Conservation (phyloP, 1,140 invertebrate genomes). For the Amyelois transitella region DNA sequence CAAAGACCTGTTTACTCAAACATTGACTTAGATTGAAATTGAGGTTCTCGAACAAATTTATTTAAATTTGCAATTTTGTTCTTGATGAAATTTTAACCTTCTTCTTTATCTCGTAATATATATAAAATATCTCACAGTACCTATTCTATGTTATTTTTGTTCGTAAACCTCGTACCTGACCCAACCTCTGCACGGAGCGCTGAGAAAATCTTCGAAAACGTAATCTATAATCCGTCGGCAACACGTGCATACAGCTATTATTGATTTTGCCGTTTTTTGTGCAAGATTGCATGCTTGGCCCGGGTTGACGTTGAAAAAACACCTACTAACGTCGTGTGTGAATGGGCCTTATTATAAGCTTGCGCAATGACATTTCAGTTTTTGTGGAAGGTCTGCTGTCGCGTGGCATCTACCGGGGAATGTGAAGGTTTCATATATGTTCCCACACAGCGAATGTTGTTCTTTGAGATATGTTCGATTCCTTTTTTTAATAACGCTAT, state of each 20-base stretch:
- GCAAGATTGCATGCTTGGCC: slow-evolving; percentile 64
- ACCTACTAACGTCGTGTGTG: slow-evolving; percentile 44
- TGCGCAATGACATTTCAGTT: slow-evolving; percentile 66
- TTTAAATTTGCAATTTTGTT: too few relatives aligned
- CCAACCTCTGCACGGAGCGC: slow-evolving; percentile 41
- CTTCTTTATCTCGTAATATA: too few relatives aligned
- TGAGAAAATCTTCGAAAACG: slow-evolving; percentile 69
- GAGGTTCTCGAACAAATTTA: too few relatives aligned
- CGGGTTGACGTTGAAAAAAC: slow-evolving; percentile 62
- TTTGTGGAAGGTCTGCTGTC: slow-evolving; percentile 36
- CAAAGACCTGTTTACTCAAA: too few relatives aligned
- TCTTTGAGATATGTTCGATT: not conserved
- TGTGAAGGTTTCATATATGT: slow-evolving; percentile 22
- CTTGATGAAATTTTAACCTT: too few relatives aligned
- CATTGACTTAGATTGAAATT: too few relatives aligned
- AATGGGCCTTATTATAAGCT: slow-evolving; percentile 70
- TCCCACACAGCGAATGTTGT: not conserved
- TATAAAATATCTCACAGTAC: too few relatives aligned
- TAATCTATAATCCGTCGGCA: slow-evolving; percentile 71
- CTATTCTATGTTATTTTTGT: slow-evolving; percentile 28
- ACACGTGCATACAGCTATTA: slow-evolving; percentile 69
- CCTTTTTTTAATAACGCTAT: slow-evolving; percentile 2
- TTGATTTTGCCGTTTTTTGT: slow-evolving; percentile 73
- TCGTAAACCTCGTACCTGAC: slow-evolving; percentile 42
- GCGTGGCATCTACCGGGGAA: slow-evolving; percentile 36